These are phyloP conservation scores for Kryphioiulus occultus DNA, from an alignment of 2,888 invertebrate species.

Conservation along the genomic window DNA sequence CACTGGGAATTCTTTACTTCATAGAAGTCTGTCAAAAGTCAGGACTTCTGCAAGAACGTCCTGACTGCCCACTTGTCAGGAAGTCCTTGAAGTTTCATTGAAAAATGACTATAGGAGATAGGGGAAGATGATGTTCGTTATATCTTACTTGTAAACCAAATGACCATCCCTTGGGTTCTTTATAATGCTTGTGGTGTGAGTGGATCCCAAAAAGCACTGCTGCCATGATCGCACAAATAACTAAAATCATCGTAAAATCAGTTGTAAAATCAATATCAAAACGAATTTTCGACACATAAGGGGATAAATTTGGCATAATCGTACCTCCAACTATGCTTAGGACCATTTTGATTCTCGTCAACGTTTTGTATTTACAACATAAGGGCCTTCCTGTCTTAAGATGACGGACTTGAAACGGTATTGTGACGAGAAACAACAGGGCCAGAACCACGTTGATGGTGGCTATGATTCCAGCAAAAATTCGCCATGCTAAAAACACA, in stretches of 20 bases:
- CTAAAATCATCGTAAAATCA: not conserved
- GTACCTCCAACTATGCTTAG: constrained; percentile 51
- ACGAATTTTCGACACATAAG: not conserved
- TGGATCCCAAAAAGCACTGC: constrained; percentile 52
- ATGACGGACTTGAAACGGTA: constrained; percentile 51
- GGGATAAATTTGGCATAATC: not conserved
- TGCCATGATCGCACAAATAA: constrained; percentile 50
- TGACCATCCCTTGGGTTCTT: constrained; percentile 52
- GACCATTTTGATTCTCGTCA: constrained; percentile 49
- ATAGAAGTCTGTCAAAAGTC: no score
- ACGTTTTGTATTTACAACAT: constrained; percentile 51
- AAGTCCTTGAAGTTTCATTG: no score
- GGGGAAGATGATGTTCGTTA: no score
- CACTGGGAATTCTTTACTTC: no score
- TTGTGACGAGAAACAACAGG: constrained; percentile 43
- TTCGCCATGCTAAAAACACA: constrained; percentile 49
- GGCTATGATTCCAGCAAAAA: constrained; percentile 53
- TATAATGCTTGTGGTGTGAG: constrained; percentile 51
- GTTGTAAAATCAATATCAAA: not conserved
- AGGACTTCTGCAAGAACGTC: no score
- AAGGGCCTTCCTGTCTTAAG: constrained; percentile 33
- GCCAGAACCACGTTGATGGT: constrained; percentile 48
- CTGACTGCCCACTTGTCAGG: no score
- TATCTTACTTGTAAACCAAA: constrained; percentile 51
- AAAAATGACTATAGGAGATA: no score